A percentile compares a stretch with the other conserved stretches of the same genome.
Evolutionary conservation across 2,888 invertebrate genomes (phyloP).

Genomic region (Yponomeuta cagnagella): DNA sequence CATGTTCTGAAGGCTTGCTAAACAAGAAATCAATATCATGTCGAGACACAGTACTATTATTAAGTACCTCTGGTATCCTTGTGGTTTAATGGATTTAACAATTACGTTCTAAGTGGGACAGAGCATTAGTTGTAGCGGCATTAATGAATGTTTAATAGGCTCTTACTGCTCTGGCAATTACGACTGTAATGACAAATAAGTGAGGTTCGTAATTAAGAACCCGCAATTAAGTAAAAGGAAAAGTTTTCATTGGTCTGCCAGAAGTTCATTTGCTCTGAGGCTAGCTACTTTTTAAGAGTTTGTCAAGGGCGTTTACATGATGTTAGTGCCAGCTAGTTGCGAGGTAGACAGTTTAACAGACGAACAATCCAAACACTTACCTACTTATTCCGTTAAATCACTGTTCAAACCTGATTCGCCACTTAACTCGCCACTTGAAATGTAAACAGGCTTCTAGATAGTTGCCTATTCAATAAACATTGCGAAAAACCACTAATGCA

Average conservation of each 20-base stretch:
- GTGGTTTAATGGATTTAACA: background rate
- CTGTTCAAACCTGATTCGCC: too few species aligned
- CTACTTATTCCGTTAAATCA: too few species aligned
- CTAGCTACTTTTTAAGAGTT: background rate
- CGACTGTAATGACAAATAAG: constrained; percentile 32
- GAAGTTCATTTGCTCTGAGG: background rate
- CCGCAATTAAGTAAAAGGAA: constrained; percentile 53
- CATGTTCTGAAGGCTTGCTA: background rate
- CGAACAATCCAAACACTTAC: too few species aligned
- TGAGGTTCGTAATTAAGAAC: constrained; percentile 46
- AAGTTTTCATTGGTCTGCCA: constrained; percentile 35
- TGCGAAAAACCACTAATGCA: background rate
- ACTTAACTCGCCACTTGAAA: too few species aligned
- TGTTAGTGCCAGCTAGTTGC: too few species aligned
- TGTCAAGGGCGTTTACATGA: too few species aligned
- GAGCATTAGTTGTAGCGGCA: constrained; percentile 15
- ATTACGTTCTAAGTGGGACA: constrained; percentile 8
- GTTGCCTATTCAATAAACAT: background rate
- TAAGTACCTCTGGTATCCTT: background rate
- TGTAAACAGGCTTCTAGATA: too few species aligned
- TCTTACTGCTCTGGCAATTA: constrained; percentile 31
- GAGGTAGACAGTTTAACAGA: too few species aligned
- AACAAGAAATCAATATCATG: background rate
- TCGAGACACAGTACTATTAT: background rate
- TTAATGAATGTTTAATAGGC: constrained; percentile 24